Evolutionary conservation across 2,113 vertebrate species (phyloP), one percentile per base, ranked within the genome.

Genomic region (Silurus asotus): DNA sequence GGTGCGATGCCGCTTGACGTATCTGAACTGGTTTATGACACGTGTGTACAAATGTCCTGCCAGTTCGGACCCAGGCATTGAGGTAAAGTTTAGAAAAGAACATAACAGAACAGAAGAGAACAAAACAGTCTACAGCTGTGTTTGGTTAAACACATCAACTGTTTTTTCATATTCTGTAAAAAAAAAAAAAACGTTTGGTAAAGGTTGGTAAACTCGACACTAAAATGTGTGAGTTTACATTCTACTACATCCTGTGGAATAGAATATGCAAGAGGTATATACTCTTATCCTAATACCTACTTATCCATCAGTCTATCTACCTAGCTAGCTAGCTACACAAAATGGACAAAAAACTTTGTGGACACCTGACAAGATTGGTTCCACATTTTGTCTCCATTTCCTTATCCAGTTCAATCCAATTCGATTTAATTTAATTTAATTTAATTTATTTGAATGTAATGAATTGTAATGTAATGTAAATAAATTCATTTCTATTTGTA

Each of bases 71-170:
- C 28, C 67, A 17, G 67, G 67, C 28, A 6, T 17, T 17, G 67
- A 37, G 65, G 65, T 69, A 8, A 74, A 49, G 70, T 74, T 74
- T 74, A 49, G 45, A 74, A 49, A 70, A 74, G 70, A 49, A 74
- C 17, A 74, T 49, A 49, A 74, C 70, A 70, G 67, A 70, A 67
- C 64, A 5, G 10, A 28, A 67, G 11, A 28, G 64, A 67, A 28
- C 64, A 14, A 67, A 67, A 67, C 64, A 70, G 37, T 45, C 67
- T 17, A 70, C 67, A 45, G 67, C 37, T 70, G 67, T 70, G 67
- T 70, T 70, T 70, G 37, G 28, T 70, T 70, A 70, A 70, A 70
- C 67, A 45, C 15, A 19, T 37, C 67, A 17, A 70, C 25, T 70
- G 19, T 70, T 17, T 70, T 70, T 37, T 37, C 8, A 45, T 45